Conservation (phyloP, 2,113 vertebrate species). For the Motacilla tschutschensis region DNA sequence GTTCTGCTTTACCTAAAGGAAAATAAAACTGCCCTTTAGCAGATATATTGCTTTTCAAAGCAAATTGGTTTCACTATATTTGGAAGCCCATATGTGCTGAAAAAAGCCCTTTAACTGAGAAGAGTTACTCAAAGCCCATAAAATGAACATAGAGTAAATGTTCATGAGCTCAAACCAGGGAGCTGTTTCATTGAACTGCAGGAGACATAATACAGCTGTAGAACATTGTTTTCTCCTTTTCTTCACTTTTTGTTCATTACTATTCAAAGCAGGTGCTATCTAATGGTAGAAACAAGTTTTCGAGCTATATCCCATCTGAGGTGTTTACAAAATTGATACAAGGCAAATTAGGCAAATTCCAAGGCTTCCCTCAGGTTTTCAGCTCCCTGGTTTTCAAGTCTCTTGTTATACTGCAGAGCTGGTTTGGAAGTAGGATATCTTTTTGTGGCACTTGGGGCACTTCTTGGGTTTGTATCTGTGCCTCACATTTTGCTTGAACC, state of each 20-base stretch:
- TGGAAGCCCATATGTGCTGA: constrained; percentile 38
- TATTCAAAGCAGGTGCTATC: constrained; percentile 56
- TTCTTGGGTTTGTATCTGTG: neutral
- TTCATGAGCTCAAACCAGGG: neutral
- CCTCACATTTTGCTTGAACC: neutral
- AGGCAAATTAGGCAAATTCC: constrained; percentile 55
- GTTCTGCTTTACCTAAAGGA: constrained; percentile 64
- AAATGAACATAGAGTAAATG: neutral
- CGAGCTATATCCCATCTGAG: constrained; percentile 32
- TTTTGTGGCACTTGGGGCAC: neutral
- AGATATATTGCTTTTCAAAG: constrained; percentile 63
- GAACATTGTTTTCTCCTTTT: constrained; percentile 44
- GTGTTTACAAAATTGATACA: constrained; percentile 40
- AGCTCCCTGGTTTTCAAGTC: constrained; percentile 9
- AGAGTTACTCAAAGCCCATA: neutral
- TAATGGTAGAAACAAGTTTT: constrained; percentile 60
- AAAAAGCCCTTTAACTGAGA: constrained; percentile 22
- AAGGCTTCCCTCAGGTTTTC: constrained; percentile 34
- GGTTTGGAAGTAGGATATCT: neutral
- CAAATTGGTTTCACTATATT: constrained; percentile 45
- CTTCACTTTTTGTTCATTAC: constrained; percentile 43
- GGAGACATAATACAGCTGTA: neutral
- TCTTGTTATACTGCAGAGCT: neutral
- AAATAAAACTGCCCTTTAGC: constrained; percentile 66
- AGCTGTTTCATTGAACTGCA: neutral